A percentile compares a stretch with the other conserved stretches of the same genome.
phyloP scores from a whole-genome alignment of 2,888 invertebrate species.

The Zaprionus obscuricornis region DNA sequence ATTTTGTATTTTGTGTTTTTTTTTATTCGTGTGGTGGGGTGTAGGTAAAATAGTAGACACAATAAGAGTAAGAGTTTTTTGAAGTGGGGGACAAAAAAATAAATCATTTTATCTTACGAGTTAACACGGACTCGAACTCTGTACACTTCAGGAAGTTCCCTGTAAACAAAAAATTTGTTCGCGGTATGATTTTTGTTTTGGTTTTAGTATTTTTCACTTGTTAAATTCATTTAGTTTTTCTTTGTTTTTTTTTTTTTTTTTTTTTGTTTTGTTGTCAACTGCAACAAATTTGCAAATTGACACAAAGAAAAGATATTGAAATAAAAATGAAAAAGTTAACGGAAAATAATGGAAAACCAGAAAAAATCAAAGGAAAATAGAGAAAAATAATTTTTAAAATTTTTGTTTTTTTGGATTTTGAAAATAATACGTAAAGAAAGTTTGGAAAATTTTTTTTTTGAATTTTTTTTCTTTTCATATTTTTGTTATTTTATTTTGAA shows the following conservation, averaged over 20 bases:
- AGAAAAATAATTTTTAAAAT: neutral
- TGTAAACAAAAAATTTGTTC: constrained; percentile 83
- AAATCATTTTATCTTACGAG: constrained; percentile 88
- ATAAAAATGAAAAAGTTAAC: neutral
- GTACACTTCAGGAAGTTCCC: constrained; percentile 90
- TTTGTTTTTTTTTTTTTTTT: constrained; percentile 3
- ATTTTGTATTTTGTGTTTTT: constrained; percentile 72
- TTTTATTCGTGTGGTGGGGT: too few relatives aligned
- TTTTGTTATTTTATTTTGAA: constrained; percentile 1
- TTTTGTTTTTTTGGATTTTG: neutral
- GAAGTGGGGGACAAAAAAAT: constrained; percentile 68
- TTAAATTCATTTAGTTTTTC: constrained; percentile 11
- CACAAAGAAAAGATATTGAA: neutral
- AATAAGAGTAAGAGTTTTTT: constrained; percentile 41
- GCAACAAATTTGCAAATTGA: neutral
- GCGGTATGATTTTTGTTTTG: constrained; percentile 74
- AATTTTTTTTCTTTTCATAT: constrained; percentile 24
- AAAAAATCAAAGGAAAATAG: neutral
- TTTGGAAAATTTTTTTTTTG: constrained; percentile 51
- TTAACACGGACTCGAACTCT: constrained; percentile 93
- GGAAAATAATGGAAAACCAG: neutral
- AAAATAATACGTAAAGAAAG: neutral
- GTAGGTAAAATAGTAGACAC: too few relatives aligned
- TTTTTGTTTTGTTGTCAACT: neutral
- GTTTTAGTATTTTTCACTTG: constrained; percentile 31